Evolutionary conservation across 2,797 vertebrate species (phyloP).

Genomic region (Pantherophis vulpinus): DNA sequence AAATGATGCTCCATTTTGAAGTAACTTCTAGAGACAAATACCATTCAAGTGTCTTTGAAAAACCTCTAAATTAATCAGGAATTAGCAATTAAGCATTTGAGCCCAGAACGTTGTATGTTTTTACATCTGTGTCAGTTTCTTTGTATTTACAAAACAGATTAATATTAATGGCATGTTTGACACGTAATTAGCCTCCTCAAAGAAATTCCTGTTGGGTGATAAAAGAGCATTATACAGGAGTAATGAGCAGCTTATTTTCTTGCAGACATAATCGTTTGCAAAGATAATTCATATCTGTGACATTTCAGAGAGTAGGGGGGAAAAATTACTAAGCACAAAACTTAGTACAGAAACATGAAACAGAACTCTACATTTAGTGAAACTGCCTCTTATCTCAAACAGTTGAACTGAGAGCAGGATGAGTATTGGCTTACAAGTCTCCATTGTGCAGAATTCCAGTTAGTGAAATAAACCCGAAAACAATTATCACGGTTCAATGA

Average conservation of each 20-base stretch:
- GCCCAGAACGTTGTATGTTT: background rate
- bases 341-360: background rate
- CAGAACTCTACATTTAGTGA: background rate
- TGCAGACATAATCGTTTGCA: background rate
- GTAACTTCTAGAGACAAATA: background rate
- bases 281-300: background rate
- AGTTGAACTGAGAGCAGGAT: background rate
- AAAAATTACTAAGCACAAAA: background rate
- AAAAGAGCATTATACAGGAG: background rate
- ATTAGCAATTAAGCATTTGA: background rate
- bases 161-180: slow-evolving; percentile 7
- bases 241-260: slow-evolving; percentile 15
- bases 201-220: background rate
- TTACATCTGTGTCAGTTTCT: background rate
- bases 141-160: background rate
- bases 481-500: background rate
- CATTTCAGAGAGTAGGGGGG: background rate
- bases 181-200: slow-evolving; percentile 12
- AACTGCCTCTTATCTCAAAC: background rate
- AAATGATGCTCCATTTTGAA: background rate
- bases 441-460: background rate
- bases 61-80: background rate
- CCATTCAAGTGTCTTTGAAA: background rate
- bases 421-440: background rate
- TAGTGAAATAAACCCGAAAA: background rate